Base-by-base conservation (phyloP, 2,888 invertebrate genomes). In the Eumerus sabulonum region DNA sequence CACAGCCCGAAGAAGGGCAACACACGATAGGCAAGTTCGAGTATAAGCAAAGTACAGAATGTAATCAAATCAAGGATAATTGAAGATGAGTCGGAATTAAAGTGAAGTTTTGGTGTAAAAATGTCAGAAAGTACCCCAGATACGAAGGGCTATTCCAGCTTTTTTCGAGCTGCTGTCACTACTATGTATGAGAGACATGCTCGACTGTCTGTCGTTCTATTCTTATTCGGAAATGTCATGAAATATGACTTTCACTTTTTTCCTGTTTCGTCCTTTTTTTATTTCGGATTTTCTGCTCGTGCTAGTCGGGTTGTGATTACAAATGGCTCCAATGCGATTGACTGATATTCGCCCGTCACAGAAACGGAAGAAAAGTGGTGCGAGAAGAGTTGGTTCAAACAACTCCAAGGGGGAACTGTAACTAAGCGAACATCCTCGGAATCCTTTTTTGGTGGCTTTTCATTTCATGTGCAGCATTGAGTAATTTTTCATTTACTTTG, bases 41-140 rank as follows among this genome's bases (percentile, higher is more conserved):
- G 16, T 47, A 56, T 48, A 54, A 42, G 17, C 54, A 27, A 16
- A 2, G 44, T 44, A 36, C 54, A 19, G 54, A 35, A 36, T 60
- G 63, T 64, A 77, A 76, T 77, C 67, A 79, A 73, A 79, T 79
- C 79, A 68, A 74, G 74, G 79, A 79, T 79, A 79, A 79, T 79
- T 74, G 79, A 79, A 79, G 79, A 74, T 79, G 79, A 79, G 68
- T 73, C 50, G 60, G 70, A 74, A 68, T 79, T 74, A 79, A 79
- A 79, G 68, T 74, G 68, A 64, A 73, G 19, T 27, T 27, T 35
- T 13, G 42, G 59, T 53, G 63, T 48, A 56, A 60, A n/a, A 79
- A 73, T 60, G 68, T 73, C 68, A 64, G 27, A 74, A 72, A 72
- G 67, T 73, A 53, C 68, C 72, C 57, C 48, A 63, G 53, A 68